Base-by-base conservation (phyloP, 2,113 vertebrate genomes). In the Ascaphus truei region DNA sequence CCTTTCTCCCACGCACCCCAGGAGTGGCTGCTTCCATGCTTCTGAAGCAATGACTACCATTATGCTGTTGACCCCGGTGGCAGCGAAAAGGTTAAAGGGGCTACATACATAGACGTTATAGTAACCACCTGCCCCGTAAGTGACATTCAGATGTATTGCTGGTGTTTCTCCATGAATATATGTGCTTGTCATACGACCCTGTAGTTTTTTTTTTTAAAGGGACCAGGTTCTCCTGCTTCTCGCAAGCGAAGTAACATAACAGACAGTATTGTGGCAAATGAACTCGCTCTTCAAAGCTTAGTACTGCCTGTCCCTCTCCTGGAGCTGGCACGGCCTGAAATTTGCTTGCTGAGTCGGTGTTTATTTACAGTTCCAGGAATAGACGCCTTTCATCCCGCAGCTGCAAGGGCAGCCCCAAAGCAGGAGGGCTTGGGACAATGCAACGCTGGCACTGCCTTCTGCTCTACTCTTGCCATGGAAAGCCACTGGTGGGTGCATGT, bases 311-410 rank as follows among this genome's bases (percentile, higher is more conserved):
- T 23, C 15, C 53, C 39, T 31, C 34, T 51, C 33, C 45, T 22
- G 23, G 4, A 39, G 41, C 41, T 71, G 67, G 67, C 67, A 51
- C 45, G 3, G 25, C 5, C 9, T 12, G 2, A 12, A 29, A 9
- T 25, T 30, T 25, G 34, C 13, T 66, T 31, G 53, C 52, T 57
- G 52, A 33, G 10, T 51, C 5, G 23, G 31, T 36, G 53, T 16
- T 30, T 33, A 30, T 69, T 69, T 69, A 69, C 43, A 61, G 56
- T 71, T 71, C 67, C 67, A 71, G 57, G 66, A 61, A 60, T 30
- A 61, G 25, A 50, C 56, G 16, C 22, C 33, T 61, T 71, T 61
- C 51, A 58, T 68, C 29, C 9, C 30, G 31, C 63, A 68, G 55
- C 41, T 58, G 53, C 65, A 29, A 23, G 29, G 16, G 22, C 55